These are phyloP conservation scores for Chrysocyon brachyurus DNA, from an alignment of 2,797 vertebrate genomes.

Conservation along the genomic window DNA sequence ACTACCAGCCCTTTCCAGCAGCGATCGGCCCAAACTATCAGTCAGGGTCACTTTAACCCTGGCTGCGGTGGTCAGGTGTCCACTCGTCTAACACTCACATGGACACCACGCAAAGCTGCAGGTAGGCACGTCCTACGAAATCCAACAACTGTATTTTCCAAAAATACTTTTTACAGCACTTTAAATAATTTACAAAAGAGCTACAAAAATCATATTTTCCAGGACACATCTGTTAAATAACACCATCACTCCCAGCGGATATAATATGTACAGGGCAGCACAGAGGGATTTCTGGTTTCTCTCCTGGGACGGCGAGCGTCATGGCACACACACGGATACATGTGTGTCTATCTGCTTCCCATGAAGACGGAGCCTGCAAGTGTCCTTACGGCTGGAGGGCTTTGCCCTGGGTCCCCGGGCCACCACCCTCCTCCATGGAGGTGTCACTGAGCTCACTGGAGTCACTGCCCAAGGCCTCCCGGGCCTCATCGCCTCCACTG, in stretches of 20 bases:
- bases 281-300: not conserved
- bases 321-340: accelerated
- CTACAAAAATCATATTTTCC: constrained; percentile 84
- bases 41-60: not conserved
- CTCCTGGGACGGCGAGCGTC: not conserved
- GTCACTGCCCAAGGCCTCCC: constrained; percentile 80
- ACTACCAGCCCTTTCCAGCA: not conserved
- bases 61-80: accelerated
- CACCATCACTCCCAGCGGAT: constrained; percentile 68
- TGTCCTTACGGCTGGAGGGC: constrained; percentile 81
- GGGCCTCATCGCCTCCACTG: constrained; percentile 60
- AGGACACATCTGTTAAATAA: constrained; percentile 82
- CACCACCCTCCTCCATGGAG: constrained; percentile 70
- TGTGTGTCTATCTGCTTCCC: not conserved
- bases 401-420: constrained; percentile 62
- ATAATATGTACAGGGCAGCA: not conserved
- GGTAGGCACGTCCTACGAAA: constrained; percentile 78
- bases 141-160: constrained; percentile 34
- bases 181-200: constrained; percentile 89
- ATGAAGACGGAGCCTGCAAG: not conserved
- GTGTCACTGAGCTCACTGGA: constrained; percentile 81
- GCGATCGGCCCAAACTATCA: not conserved
- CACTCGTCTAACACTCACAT: not conserved
- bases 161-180: constrained; percentile 87
- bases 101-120: constrained; percentile 48